Evolutionary conservation across 2,113 vertebrate species (phyloP), one percentile per base, ranked within the genome.

Genomic region (Isichthys henryi): DNA sequence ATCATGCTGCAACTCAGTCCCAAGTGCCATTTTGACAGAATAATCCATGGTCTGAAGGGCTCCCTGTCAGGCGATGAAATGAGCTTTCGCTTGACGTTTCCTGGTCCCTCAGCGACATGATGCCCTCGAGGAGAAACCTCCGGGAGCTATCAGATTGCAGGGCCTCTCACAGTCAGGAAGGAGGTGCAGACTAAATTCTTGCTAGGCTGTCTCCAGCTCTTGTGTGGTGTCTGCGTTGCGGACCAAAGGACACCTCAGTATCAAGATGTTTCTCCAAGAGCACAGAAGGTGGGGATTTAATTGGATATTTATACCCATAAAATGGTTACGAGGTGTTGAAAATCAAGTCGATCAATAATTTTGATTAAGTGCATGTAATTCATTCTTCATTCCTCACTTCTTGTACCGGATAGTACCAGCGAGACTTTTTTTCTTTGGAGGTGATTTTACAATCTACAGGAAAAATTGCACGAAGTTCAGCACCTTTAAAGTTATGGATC

Each of bases 11-110:
- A 53, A 31, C n/a, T n/a, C 85, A 87, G 50, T 53, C 85, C 85
- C 50, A 56, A 53, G 50, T 87, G 85, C 31, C 85, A 56, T 53
- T 56, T 87, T 56, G 85, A 56, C 50, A 87, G 50, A 52, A 56
- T 53, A 87, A 87, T 53, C 85, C n/a, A 48, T 35, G 85, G 84
- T 87, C 50, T 87, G 49, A 87, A 87, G 39, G n/a, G n/a, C 31
- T 87, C 85, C 85, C 85, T 35, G 49, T 87, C 48, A 27, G 85
- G 27, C 13, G 17, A 8, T 39, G n/a, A 56, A 87, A 87, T 39
- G 85, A 56, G 45, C 15, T 31, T 27, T 74, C 27, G 31, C 17
- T 52, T 21, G 46, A 35, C 31, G 50, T 6, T 39, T 35, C 45
- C 62, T n/a, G 5, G 27, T 82, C 70, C 56, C 56, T 39, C 87